Evolutionary conservation across 2,888 invertebrate species (phyloP), one percentile per base, ranked within the genome.

Genomic region (Cantharis rustica): DNA sequence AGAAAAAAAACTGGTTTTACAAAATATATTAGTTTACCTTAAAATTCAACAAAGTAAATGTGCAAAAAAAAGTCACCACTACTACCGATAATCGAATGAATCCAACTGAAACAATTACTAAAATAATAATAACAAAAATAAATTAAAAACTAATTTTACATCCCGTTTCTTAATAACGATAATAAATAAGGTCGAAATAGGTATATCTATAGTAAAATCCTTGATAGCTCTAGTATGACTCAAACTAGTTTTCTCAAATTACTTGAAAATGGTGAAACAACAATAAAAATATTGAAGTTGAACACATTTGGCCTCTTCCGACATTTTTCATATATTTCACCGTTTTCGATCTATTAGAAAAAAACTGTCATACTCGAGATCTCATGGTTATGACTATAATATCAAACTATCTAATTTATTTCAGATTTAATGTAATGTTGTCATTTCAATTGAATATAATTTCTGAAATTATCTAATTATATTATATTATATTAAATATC

Each of bases 61-160:
- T 84, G 85, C 84, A 86, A 86, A 86, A 84, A 47, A 76, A 81
- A 83, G 79, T 80, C 83, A 84, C 85, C 84, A 84, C 86, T 85
- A 84, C 86, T 85, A 86, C 85, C 85, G 85, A 81, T 84, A 84
- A 86, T 82, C 83, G 85, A 84, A 86, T 84, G 84, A 83, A 81
- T 86, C 87, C 87, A 87, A 87, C 87, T 87, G 86, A 87, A 87
- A 87, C 86, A 86, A 75, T 72, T 72, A 70, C 77, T 83, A 82
- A 71, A 81, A 79, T 80, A 79, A 80, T 80, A 79, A 81, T 75
- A 80, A 82, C 47, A 82, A 75, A 76, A 75, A 75, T 68, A 76
- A 79, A 80, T 61, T 71, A 70, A 71, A 75, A 66, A 62, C 62
- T 68, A 68, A 72, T 66, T 23, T 16, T 63, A 62, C 27, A 47